These are phyloP conservation scores for Prionace glauca DNA, from an alignment of 2,797 vertebrate species.

Conservation along the genomic window DNA sequence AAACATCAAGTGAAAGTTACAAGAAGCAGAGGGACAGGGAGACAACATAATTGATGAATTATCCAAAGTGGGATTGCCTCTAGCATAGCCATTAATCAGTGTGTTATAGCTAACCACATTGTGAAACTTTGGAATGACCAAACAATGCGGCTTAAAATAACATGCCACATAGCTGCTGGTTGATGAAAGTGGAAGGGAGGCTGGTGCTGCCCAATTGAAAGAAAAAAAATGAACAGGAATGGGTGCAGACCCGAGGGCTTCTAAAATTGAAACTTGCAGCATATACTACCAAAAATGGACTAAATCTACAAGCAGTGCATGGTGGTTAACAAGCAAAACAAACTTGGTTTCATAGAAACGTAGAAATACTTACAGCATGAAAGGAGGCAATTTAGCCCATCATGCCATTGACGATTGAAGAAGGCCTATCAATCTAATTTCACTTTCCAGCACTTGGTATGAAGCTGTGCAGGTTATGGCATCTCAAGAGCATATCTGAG, in stretches of 20 bases:
- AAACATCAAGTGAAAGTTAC: slow-evolving; percentile 22
- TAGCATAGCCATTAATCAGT: neutral
- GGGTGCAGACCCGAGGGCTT: neutral
- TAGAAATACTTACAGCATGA: neutral
- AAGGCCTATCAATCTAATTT: neutral
- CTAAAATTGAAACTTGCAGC: neutral
- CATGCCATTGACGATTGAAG: no score
- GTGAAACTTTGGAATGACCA: slow-evolving; percentile 7
- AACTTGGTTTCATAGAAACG: neutral
- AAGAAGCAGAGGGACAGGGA: neutral
- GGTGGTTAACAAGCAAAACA: neutral
- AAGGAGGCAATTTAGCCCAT: neutral
- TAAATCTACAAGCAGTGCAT: neutral
- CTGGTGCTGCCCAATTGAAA: neutral
- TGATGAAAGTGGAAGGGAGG: neutral
- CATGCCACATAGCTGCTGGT: neutral
- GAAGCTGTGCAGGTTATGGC: neutral
- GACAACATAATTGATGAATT: slow-evolving; percentile 2
- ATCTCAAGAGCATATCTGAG: no score
- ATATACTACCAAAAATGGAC: neutral
- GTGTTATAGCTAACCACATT: neutral
- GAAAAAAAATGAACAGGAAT: neutral
- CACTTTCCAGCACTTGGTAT: neutral
- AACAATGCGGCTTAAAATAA: neutral
- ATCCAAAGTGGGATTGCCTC: neutral